Evolutionary conservation across 2,797 vertebrate species (phyloP), one percentile per base, ranked within the genome.

Genomic region (Enteromius mattozi): DNA sequence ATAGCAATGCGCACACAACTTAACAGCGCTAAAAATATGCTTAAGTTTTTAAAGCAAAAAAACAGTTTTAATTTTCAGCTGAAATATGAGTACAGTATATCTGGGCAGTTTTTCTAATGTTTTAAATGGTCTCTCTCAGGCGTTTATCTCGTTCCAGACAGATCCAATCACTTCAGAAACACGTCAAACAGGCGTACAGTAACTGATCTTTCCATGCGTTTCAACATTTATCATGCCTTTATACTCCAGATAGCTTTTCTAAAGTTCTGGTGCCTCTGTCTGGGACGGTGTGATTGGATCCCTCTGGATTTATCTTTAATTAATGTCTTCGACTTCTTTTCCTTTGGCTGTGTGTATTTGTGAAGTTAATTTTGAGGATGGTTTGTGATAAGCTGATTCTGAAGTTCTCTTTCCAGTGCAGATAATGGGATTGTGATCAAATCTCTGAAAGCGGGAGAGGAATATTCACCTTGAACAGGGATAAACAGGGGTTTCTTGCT

Each of bases 401-500:
- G 61, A 65, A 33, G 61, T 61, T 61, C 12, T 9, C 51, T 56
- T 9, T 3, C 51, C 7, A 9, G 19, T 5, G 56, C 56, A 65
- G 63, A 65, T 65, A 65, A 33, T 65, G 30, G 63, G 63, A 65
- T 65, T 33, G 30, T 17, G 63, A 65, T 65, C 2, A 17, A 33
- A 65, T 65, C 63, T 65, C 14, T 65, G 61, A 65, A 63, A 63
- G 61, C 27, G 6, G 27, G 1, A 3, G 61, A 65, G 16, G 63
- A 65, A 65, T 65, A 65, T 65, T 65, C 63, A 17, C 63, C 63
- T 65, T 65, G 63, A 65, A 33, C 7, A 33, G 63, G 63, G 63
- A 65, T 65, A 33, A 65, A 65, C 59, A 12, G 56, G 56, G 56
- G 4, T 56, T 56, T 56, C 27, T 13, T 63, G 59, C 24, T 63